A percentile compares a stretch with the other conserved stretches of the same genome.
phyloP scores from a whole-genome alignment of 2,797 vertebrate genomes.

The Anisognathus igniventris region DNA sequence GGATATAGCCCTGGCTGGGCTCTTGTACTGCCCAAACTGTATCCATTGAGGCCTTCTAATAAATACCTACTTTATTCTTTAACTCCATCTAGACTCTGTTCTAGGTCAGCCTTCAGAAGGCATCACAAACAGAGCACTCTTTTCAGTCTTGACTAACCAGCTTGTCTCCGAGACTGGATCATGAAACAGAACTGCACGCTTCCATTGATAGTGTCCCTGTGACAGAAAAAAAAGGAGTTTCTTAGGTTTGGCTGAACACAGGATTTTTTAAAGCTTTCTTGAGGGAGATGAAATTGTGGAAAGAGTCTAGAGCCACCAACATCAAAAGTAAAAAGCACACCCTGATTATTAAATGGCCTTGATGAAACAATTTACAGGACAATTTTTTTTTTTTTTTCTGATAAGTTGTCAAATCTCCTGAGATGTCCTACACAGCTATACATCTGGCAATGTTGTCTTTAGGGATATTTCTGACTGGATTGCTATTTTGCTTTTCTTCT shows the following conservation, averaged over 20 bases:
- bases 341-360: neutral
- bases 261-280: neutral
- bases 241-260: neutral
- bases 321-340: neutral
- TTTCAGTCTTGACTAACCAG: neutral
- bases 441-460: neutral
- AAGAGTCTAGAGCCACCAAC: neutral
- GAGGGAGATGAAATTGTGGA: fast-evolving
- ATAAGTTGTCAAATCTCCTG: neutral
- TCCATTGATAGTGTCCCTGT: neutral
- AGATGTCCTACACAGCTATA: neutral
- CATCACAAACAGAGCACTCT: neutral
- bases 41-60: neutral
- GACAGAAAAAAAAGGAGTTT: neutral
- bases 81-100: neutral
- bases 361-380: neutral
- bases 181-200: neutral
- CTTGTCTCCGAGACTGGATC: neutral
- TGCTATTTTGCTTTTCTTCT: neutral
- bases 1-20: neutral
- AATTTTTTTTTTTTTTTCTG: neutral
- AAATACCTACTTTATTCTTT: neutral
- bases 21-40: neutral
- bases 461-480: neutral
- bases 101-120: neutral